Conservation (phyloP, 2,797 vertebrate genomes). For the Platalea minor region DNA sequence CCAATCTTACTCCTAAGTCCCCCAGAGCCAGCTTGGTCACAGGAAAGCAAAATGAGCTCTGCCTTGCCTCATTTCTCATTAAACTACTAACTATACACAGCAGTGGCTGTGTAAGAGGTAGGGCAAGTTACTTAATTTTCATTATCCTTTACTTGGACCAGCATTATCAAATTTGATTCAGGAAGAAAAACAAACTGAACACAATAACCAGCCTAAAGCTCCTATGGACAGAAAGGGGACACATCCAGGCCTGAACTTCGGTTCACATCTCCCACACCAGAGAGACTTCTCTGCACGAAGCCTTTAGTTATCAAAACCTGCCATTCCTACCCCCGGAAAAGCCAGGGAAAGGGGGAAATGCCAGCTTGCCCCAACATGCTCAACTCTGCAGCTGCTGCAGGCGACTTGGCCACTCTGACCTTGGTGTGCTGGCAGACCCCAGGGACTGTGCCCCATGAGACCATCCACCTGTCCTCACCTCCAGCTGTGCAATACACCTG, state of each 20-base stretch:
- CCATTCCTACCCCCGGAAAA: neutral
- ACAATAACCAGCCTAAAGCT: neutral
- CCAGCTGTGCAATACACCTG: neutral
- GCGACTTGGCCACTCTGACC: neutral
- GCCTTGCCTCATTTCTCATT: neutral
- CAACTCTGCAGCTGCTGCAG: neutral
- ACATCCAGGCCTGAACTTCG: neutral
- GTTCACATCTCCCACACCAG: neutral
- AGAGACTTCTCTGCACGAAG: neutral
- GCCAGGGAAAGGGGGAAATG: neutral
- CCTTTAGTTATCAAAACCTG: neutral
- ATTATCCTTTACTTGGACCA: neutral
- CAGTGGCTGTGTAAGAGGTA: neutral
- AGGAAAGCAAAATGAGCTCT: neutral
- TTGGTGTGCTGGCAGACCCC: neutral
- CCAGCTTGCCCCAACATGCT: neutral
- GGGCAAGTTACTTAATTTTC: neutral
- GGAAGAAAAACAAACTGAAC: neutral
- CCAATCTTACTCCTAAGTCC: neutral
- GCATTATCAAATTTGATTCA: neutral
- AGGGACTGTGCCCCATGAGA: neutral
- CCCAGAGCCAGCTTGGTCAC: neutral
- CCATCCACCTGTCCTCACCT: fast-evolving
- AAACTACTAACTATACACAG: neutral
- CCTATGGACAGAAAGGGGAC: neutral